phyloP scores from a whole-genome alignment of 1,140 invertebrate genomes.

The Phymastichus coffea region DNA sequence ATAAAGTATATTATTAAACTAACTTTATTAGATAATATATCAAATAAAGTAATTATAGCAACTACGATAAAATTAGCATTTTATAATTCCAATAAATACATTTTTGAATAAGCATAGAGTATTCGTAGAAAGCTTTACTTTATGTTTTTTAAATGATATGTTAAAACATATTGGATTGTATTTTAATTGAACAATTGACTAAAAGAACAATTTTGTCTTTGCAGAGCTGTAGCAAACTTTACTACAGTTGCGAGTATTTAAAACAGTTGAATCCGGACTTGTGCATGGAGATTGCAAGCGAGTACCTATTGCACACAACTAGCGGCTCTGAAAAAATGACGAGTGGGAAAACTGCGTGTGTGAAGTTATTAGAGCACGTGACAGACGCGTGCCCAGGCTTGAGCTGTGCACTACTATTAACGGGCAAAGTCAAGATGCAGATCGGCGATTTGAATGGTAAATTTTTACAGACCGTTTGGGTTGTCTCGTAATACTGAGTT shows the following conservation, averaged over 20 bases:
- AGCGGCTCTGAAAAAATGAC: slow-evolving; percentile 24
- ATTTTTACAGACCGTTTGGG: background rate
- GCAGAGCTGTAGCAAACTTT: slow-evolving; percentile 43
- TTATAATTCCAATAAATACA: too few species aligned
- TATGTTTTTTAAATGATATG: too few species aligned
- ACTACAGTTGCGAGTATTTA: slow-evolving; percentile 77
- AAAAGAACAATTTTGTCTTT: background rate
- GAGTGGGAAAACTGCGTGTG: slow-evolving; percentile 51
- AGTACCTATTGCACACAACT: slow-evolving; percentile 72
- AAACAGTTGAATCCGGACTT: slow-evolving; percentile 82
- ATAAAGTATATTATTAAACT: too few species aligned
- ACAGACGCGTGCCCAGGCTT: slow-evolving; percentile 81
- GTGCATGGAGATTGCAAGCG: slow-evolving; percentile 74
- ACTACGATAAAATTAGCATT: too few species aligned
- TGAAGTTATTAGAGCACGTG: slow-evolving; percentile 72
- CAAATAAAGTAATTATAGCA: too few species aligned
- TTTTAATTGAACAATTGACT: background rate
- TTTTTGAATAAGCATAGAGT: too few species aligned
- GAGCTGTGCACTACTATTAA: slow-evolving; percentile 69
- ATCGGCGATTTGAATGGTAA: slow-evolving; percentile 67
- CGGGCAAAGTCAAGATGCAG: slow-evolving; percentile 79
- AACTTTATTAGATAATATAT: too few species aligned
- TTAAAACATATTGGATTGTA: background rate
- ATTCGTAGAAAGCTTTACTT: too few species aligned
- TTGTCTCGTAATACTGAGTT: too few species aligned